Conservation (phyloP, 2,113 vertebrate genomes). For the Bubo scandiacus region DNA sequence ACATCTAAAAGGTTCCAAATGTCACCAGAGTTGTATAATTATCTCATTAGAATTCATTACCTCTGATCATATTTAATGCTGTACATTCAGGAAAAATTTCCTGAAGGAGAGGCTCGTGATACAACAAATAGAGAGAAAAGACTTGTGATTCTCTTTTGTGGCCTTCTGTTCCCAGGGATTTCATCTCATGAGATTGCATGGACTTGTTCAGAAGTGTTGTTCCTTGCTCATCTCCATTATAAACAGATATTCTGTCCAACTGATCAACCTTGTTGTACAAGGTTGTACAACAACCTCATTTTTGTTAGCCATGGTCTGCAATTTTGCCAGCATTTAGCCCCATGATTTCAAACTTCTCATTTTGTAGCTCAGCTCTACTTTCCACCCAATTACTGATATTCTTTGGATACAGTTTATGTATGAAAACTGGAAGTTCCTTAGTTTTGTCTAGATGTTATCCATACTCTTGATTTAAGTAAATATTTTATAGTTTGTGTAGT, state of each 20-base stretch:
- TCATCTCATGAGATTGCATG: neutral
- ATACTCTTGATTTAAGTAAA: neutral
- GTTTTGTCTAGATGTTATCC: neutral
- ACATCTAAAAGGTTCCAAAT: neutral
- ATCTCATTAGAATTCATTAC: neutral
- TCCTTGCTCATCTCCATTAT: neutral
- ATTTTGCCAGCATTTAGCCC: neutral
- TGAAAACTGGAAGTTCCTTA: neutral
- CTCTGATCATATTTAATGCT: neutral
- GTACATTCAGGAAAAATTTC: neutral
- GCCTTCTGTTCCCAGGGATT: neutral
- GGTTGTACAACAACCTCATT: neutral
- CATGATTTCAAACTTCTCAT: neutral
- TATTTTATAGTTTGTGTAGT: neutral
- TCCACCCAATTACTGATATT: neutral
- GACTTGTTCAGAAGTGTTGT: neutral
- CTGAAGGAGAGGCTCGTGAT: neutral
- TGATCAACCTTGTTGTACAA: neutral
- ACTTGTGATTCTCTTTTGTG: neutral
- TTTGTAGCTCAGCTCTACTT: neutral
- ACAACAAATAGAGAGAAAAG: neutral
- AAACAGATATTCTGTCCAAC: neutral
- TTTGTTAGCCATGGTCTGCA: neutral
- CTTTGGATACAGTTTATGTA: neutral
- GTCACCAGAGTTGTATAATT: neutral